These are phyloP conservation scores for Phocides pigmalion DNA, from an alignment of 1,140 invertebrate species.

Conservation along the genomic window DNA sequence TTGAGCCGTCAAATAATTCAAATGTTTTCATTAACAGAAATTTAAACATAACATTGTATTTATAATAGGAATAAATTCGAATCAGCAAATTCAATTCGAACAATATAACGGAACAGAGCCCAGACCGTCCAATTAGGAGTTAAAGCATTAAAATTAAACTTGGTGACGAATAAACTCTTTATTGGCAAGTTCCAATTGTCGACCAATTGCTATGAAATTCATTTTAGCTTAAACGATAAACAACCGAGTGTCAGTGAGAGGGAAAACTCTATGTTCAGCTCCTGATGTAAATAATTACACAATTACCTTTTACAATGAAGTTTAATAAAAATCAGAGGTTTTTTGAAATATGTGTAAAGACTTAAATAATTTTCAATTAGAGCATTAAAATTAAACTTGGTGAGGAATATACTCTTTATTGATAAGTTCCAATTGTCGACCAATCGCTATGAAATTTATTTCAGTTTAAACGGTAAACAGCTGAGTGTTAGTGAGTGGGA, in stretches of 20 bases:
- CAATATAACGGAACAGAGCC: slow-evolving; percentile 39
- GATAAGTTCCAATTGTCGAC: slow-evolving; percentile 48
- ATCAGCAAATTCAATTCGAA: slow-evolving; percentile 44
- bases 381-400: slow-evolving; percentile 55
- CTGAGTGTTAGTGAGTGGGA: slow-evolving; percentile 4
- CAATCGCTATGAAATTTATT: slow-evolving; percentile 56
- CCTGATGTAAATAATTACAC: no score
- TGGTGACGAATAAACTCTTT: slow-evolving; percentile 60
- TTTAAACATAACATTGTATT: slow-evolving; percentile 3
- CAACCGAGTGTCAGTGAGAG: slow-evolving; percentile 6
- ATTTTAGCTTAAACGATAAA: slow-evolving; percentile 48
- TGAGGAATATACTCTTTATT: slow-evolving; percentile 62
- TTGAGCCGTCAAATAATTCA: neutral
- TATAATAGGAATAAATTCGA: slow-evolving; percentile 14
- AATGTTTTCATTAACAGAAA: neutral
- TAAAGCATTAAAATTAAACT: slow-evolving; percentile 55
- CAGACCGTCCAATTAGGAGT: slow-evolving; percentile 45
- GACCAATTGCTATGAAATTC: slow-evolving; percentile 51
- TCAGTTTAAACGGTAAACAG: slow-evolving; percentile 40
- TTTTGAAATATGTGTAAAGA: no score
- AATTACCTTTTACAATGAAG: no score
- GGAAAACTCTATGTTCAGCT: no score
- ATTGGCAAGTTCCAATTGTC: slow-evolving; percentile 51
- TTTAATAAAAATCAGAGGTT: no score
- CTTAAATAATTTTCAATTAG: no score